phyloP scores from a whole-genome alignment of 2,797 vertebrate genomes.

The Leptodactylus fallax region DNA sequence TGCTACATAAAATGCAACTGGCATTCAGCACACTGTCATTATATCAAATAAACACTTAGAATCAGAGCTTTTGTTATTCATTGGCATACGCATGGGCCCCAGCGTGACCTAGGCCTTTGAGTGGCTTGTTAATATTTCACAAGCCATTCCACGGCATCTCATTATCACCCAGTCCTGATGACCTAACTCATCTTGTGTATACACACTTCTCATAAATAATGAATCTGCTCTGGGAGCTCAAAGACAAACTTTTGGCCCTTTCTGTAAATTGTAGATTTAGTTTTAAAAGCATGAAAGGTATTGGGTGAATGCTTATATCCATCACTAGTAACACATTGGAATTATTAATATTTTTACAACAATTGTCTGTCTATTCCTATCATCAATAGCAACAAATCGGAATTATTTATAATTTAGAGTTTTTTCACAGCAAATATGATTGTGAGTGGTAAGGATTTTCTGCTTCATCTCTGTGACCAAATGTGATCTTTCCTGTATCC shows the following conservation, averaged over 20 bases:
- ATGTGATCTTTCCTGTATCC: not conserved
- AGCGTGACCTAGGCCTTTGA: constrained; percentile 59
- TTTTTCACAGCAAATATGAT: not conserved
- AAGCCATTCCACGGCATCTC: constrained; percentile 56
- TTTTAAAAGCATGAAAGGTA: constrained; percentile 44
- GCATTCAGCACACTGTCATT: constrained; percentile 23
- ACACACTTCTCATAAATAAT: constrained; percentile 61
- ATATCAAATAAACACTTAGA: constrained; percentile 51
- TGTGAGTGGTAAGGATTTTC: not conserved
- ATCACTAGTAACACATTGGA: constrained; percentile 24
- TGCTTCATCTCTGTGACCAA: not conserved
- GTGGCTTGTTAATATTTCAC: constrained; percentile 63
- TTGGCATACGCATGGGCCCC: constrained; percentile 45
- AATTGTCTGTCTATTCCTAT: not conserved
- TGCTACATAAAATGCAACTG: constrained; percentile 31
- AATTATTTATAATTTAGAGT: not conserved
- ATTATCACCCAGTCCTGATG: constrained; percentile 60
- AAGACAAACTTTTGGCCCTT: constrained; percentile 59
- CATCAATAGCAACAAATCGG: not conserved
- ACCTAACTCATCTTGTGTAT: constrained; percentile 62
- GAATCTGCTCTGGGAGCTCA: constrained; percentile 37
- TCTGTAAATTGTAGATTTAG: constrained; percentile 47
- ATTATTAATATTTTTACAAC: not conserved
- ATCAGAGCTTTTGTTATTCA: constrained; percentile 60
- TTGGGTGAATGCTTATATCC: constrained; percentile 23